Percentiles rank a stretch among this genome's conserved stretches.
phyloP scores from a whole-genome alignment of 2,113 vertebrate genomes.

The Taurulus bubalis region DNA sequence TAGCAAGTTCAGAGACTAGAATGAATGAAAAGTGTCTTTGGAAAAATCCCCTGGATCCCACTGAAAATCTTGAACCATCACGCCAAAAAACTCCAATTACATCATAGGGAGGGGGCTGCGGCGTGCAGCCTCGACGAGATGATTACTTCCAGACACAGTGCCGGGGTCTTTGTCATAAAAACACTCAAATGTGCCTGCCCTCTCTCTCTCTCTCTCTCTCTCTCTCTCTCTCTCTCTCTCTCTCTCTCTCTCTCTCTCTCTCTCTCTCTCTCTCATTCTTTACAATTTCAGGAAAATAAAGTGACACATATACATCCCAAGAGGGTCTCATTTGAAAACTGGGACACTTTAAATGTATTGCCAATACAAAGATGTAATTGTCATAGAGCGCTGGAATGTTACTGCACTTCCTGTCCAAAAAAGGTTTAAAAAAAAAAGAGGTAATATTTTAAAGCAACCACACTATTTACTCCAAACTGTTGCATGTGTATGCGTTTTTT shows the following conservation, averaged over 20 bases:
- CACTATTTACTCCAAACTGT: constrained; percentile 8
- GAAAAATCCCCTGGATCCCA: constrained; percentile 59
- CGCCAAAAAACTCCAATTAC: constrained; percentile 76
- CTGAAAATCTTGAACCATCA: constrained; percentile 51
- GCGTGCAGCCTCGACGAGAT: constrained; percentile 69
- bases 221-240: background rate
- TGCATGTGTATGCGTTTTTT: constrained; percentile 18
- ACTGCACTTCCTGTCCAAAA: constrained; percentile 40
- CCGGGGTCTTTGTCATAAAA: constrained; percentile 75
- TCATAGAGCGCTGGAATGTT: constrained; percentile 44
- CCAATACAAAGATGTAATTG: constrained; percentile 40
- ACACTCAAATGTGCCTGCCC: constrained; percentile 29
- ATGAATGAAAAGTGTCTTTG: constrained; percentile 56
- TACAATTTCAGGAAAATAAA: constrained; percentile 41
- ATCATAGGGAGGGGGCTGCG: constrained; percentile 80
- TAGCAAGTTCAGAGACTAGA: background rate
- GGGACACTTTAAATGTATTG: constrained; percentile 27
- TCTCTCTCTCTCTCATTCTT: constrained; percentile 16
- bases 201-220: background rate
- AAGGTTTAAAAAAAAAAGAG: constrained; percentile 3
- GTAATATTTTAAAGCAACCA: constrained; percentile 15
- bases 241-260: constrained; percentile 5
- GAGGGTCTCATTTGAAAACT: constrained; percentile 33
- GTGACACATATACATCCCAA: constrained; percentile 44
- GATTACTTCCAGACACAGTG: constrained; percentile 84